Evolutionary conservation across 2,113 vertebrate species (phyloP).

Genomic region (Leiothrix lutea): DNA sequence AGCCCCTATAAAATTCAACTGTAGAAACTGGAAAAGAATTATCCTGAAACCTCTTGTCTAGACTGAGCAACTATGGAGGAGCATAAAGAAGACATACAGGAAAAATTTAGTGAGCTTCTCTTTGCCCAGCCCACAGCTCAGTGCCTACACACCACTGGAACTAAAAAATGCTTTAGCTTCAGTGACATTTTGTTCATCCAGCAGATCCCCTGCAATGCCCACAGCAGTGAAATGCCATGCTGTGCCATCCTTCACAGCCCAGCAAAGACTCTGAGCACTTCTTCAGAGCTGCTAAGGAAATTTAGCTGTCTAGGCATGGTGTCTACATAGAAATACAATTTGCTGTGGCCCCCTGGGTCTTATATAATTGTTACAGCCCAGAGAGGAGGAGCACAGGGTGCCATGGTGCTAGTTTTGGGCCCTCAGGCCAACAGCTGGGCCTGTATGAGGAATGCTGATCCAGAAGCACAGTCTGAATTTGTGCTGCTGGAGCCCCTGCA

Average conservation of each 20-base stretch:
- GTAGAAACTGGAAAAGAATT: background rate
- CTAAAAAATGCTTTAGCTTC: background rate
- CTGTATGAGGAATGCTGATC: background rate
- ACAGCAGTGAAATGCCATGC: background rate
- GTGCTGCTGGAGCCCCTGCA: background rate
- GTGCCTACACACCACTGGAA: background rate
- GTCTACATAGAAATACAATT: background rate
- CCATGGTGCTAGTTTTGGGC: background rate
- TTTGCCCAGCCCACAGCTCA: background rate
- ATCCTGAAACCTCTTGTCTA: background rate
- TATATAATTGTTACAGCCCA: background rate
- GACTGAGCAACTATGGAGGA: background rate
- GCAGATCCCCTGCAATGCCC: background rate
- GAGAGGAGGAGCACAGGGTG: background rate
- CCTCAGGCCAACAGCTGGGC: background rate
- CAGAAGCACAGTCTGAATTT: background rate
- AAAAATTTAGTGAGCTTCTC: background rate
- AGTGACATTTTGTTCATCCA: background rate
- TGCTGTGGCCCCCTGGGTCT: background rate
- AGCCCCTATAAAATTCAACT: background rate
- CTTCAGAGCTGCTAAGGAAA: background rate
- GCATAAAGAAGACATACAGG: background rate
- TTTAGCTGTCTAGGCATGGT: background rate
- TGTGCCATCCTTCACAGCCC: background rate
- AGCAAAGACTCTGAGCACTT: background rate